Evolutionary conservation across 2,797 vertebrate species (phyloP).

Genomic region (Galagoides demidoff): DNA sequence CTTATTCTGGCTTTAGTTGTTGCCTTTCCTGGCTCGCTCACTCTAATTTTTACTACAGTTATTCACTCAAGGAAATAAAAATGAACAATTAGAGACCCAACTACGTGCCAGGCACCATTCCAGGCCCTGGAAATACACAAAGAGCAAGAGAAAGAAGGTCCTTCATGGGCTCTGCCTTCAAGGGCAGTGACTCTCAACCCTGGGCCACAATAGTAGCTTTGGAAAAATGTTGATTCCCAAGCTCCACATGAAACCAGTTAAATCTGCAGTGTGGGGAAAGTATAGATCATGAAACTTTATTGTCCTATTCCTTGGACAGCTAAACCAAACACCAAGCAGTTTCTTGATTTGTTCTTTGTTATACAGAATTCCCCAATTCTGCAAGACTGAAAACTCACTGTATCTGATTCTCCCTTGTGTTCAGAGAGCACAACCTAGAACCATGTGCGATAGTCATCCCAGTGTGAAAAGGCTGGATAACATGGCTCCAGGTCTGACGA

Average conservation of each 20-base stretch:
- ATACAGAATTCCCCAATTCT: neutral
- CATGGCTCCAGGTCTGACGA: neutral
- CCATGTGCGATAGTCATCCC: neutral
- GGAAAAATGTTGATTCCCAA: neutral
- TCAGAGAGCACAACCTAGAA: neutral
- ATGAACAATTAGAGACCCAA: neutral
- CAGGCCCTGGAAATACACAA: neutral
- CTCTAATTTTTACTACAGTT: neutral
- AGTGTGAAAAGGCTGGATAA: neutral
- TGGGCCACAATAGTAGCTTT: neutral
- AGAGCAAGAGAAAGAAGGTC: neutral
- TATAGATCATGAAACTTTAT: neutral
- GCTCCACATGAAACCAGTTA: neutral
- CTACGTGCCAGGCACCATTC: neutral
- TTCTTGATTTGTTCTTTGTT: neutral
- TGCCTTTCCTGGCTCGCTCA: neutral
- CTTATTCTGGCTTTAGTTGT: constrained; percentile 2
- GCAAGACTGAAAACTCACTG: neutral
- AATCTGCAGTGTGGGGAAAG: neutral
- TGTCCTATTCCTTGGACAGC: neutral
- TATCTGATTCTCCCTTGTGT: neutral
- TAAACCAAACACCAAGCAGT: neutral
- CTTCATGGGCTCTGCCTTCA: constrained; percentile 25
- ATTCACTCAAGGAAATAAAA: neutral
- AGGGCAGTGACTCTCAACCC: neutral